phyloP scores from a whole-genome alignment of 2,888 invertebrate genomes.

The Scelioninae gen. 1 region DNA sequence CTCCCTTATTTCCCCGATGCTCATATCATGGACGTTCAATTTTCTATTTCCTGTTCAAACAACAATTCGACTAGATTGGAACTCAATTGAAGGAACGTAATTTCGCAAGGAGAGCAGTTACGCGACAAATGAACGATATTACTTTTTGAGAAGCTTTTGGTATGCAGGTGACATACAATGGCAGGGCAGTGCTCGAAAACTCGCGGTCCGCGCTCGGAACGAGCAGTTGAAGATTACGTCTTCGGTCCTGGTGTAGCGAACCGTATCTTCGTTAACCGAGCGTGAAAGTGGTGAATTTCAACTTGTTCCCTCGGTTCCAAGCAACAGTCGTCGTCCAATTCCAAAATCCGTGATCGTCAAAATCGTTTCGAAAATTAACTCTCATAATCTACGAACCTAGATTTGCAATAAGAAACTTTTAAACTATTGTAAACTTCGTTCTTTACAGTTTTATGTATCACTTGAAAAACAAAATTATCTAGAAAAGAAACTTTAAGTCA shows the following conservation, averaged over 20 bases:
- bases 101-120: constrained; percentile 52
- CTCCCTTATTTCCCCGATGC: constrained; percentile 24
- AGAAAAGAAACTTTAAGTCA: too few relatives aligned
- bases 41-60: constrained; percentile 60
- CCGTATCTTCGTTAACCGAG: constrained; percentile 71
- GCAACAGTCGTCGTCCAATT: constrained; percentile 40
- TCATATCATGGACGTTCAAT: constrained; percentile 52
- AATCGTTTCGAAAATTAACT: constrained; percentile 33
- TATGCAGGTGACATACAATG: constrained; percentile 62
- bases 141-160: constrained; percentile 57
- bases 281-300: constrained; percentile 71
- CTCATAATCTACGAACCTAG: constrained; percentile 5
- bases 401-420: neutral
- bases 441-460: too few relatives aligned
- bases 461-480: too few relatives aligned
- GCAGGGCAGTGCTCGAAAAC: constrained; percentile 45
- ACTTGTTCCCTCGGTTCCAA: constrained; percentile 57
- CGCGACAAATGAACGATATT: constrained; percentile 52
- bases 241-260: constrained; percentile 59
- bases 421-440: too few relatives aligned
- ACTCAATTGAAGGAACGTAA: constrained; percentile 53
- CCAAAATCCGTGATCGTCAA: constrained; percentile 31
- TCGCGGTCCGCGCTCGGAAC: constrained; percentile 56
- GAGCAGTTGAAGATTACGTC: constrained; percentile 67
- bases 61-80: constrained; percentile 56